These are phyloP conservation scores for Vireo altiloquus DNA, from an alignment of 2,113 vertebrate species.

Conservation along the genomic window DNA sequence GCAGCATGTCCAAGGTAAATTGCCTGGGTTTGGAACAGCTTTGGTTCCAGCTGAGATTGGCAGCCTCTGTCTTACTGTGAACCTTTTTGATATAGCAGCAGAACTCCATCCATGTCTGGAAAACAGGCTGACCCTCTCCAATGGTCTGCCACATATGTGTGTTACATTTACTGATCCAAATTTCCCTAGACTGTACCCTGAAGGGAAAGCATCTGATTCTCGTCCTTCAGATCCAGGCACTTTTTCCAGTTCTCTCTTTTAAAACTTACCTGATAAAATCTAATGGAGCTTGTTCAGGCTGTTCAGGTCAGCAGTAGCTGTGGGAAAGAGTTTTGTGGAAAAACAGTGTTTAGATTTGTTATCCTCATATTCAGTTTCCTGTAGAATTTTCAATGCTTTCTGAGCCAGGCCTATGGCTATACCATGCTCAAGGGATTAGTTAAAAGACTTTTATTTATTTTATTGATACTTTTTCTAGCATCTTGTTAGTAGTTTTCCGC, in stretches of 20 bases:
- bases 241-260: neutral
- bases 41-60: neutral
- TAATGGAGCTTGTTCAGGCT: neutral
- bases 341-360: neutral
- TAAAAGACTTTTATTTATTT: neutral
- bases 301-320: accelerated
- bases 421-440: neutral
- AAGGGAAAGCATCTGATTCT: neutral
- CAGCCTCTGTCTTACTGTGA: neutral
- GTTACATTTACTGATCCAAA: neutral
- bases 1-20: constrained; percentile 8
- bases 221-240: neutral
- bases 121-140: neutral
- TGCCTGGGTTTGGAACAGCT: neutral
- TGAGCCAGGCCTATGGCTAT: neutral
- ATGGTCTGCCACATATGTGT: accelerated
- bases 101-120: neutral
- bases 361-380: neutral
- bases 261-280: neutral
- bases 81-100: neutral
- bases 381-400: neutral
- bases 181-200: neutral
- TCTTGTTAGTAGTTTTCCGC: neutral
- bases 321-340: neutral
- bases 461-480: neutral